A percentile compares a stretch with the other conserved stretches of the same genome.
Conservation (phyloP, 2,888 invertebrate genomes). For the Archips crataeganus region DNA sequence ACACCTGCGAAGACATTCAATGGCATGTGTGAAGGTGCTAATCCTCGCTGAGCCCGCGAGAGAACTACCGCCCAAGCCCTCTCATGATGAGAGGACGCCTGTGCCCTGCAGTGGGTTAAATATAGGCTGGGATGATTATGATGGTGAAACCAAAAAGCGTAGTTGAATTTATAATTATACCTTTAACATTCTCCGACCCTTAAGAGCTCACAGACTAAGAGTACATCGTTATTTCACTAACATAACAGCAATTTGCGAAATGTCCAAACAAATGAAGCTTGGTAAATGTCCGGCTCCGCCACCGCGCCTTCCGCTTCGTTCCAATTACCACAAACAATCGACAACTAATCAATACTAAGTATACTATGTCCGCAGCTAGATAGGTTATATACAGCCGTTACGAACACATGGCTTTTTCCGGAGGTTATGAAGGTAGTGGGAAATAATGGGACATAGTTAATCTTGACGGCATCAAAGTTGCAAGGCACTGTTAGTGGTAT, state of each 20-base stretch:
- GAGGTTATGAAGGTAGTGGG: not conserved
- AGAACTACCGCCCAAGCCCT: too few relatives aligned
- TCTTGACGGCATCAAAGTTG: not conserved
- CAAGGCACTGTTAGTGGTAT: too few relatives aligned
- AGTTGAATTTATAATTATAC: too few relatives aligned
- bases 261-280: constrained; percentile 10
- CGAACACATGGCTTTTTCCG: constrained; percentile 5
- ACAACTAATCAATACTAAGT: constrained; percentile 19
- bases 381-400: constrained; percentile 2
- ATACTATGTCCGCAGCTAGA: not conserved
- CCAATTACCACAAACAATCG: constrained; percentile 32
- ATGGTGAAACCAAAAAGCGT: too few relatives aligned
- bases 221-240: not conserved
- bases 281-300: not conserved
- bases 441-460: not conserved
- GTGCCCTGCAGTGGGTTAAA: too few relatives aligned
- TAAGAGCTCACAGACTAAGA: not conserved
- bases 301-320: constrained; percentile 20
- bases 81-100: too few relatives aligned
- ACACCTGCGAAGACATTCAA: too few relatives aligned
- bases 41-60: too few relatives aligned
- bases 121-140: too few relatives aligned
- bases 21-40: too few relatives aligned
- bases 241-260: constrained; percentile 6
- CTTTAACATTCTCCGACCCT: too few relatives aligned